Percentiles rank a stretch among this genome's conserved stretches.
These are phyloP conservation scores for Uropsilus gracilis DNA, from an alignment of 2,113 vertebrate genomes.

Conservation along the genomic window DNA sequence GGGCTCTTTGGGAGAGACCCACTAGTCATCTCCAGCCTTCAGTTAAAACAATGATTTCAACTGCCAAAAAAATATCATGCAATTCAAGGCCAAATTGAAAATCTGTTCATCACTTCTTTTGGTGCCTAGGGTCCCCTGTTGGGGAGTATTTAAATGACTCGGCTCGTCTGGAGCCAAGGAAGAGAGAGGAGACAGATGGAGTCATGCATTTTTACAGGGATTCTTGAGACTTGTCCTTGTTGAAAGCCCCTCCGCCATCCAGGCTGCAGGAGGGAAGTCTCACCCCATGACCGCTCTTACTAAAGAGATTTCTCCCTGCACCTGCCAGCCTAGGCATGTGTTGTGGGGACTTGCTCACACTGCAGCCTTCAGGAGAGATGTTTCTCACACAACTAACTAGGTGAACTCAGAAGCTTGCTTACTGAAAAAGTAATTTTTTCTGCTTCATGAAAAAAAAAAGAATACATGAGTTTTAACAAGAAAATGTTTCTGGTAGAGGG, in stretches of 20 bases:
- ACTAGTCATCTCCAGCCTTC: conserved; percentile 77
- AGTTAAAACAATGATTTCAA: conserved; percentile 83
- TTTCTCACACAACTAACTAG: conserved; percentile 59
- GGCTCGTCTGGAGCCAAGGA: conserved; percentile 84
- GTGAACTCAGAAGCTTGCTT: conserved; percentile 48
- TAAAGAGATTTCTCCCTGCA: conserved; percentile 82
- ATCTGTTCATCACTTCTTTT: conserved; percentile 87
- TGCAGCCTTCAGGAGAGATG: conserved; percentile 66
- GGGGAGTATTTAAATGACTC: conserved; percentile 87
- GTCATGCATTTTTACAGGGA: conserved; percentile 84
- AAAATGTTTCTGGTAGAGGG: neutral
- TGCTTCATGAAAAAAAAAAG: neutral
- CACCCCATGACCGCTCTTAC: conserved; percentile 80
- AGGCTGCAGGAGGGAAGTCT: conserved; percentile 76
- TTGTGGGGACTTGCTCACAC: conserved; percentile 71
- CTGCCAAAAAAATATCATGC: conserved; percentile 54
- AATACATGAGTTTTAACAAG: conserved; percentile 29
- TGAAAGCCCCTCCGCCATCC: conserved; percentile 81
- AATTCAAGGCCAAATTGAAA: conserved; percentile 88
- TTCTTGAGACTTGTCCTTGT: conserved; percentile 83
- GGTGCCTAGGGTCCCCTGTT: conserved; percentile 84
- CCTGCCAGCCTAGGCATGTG: conserved; percentile 78
- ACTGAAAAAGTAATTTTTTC: neutral
- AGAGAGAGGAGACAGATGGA: conserved; percentile 87
- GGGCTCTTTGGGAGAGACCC: conserved; percentile 63